A percentile compares a stretch with the other conserved stretches of the same genome.
phyloP scores from a whole-genome alignment of 2,888 invertebrate species.

The Stomorhina lunata region DNA sequence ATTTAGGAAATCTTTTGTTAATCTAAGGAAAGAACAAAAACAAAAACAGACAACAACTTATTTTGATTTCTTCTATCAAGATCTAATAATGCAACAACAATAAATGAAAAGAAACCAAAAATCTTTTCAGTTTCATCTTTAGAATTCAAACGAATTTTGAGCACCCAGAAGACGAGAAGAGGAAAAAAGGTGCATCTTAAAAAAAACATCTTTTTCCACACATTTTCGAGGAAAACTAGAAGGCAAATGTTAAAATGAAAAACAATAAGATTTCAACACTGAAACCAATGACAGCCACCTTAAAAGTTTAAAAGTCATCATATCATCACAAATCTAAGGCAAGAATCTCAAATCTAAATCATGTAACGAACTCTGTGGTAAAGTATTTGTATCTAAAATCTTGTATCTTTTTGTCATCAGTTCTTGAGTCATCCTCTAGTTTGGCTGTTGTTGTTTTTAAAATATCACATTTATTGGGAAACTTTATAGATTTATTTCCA shows the following conservation, averaged over 20 bases:
- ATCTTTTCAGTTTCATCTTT: background rate
- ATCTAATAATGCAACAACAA: conserved; percentile 36
- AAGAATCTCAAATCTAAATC: background rate
- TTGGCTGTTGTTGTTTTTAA: conserved; percentile 21
- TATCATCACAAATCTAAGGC: background rate
- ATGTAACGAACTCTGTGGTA: background rate
- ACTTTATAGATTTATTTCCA: conserved; percentile 56
- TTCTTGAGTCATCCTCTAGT: conserved; percentile 7
- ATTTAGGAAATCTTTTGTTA: conserved; percentile 60
- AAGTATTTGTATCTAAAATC: background rate
- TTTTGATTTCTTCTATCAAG: conserved; percentile 56
- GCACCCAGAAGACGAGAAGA: background rate
- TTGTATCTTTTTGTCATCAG: conserved; percentile 19
- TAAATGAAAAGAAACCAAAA: background rate
- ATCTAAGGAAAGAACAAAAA: conserved; percentile 7
- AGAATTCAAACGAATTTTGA: conserved; percentile 39
- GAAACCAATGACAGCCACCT: background rate
- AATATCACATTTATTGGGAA: conserved; percentile 49
- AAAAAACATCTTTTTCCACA: background rate
- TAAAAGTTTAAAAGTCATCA: conserved; percentile 33
- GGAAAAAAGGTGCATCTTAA: conserved; percentile 43
- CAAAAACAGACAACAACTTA: conserved; percentile 50
- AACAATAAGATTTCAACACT: conserved; percentile 3
- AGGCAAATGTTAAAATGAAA: background rate
- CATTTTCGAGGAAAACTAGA: conserved; percentile 10